These are phyloP conservation scores for Lymantria monacha DNA, from an alignment of 2,888 invertebrate species.

Conservation along the genomic window DNA sequence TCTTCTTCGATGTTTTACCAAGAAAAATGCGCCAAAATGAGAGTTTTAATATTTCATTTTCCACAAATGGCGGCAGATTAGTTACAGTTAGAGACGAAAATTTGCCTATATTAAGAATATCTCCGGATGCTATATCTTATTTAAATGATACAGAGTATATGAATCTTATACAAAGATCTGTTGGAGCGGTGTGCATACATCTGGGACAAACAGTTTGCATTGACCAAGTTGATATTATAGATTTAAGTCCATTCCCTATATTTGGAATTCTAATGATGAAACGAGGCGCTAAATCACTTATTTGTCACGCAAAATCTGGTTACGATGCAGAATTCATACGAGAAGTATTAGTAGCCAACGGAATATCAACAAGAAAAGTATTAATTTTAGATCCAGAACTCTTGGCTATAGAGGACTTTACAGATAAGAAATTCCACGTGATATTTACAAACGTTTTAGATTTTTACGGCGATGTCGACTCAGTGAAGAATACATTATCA, in stretches of 20 bases:
- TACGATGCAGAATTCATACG: slow-evolving; percentile 17
- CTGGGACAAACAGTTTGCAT: slow-evolving; percentile 15
- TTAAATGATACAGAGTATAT: slow-evolving; percentile 26
- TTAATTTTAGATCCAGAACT: slow-evolving; percentile 13
- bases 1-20: slow-evolving; percentile 22
- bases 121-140: slow-evolving; percentile 14
- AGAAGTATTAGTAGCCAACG: slow-evolving; percentile 12
- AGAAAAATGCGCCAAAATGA: slow-evolving; percentile 10
- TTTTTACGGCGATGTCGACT: slow-evolving; percentile 17
- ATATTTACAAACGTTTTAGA: slow-evolving; percentile 19
- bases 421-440: slow-evolving; percentile 17
- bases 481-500: slow-evolving; percentile 1
- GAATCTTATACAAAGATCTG: slow-evolving; percentile 12
- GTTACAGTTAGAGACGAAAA: slow-evolving; percentile 1
- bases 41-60: slow-evolving; percentile 3
- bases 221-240: slow-evolving; percentile 51
- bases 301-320: slow-evolving; percentile 32
- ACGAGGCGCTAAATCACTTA: slow-evolving; percentile 48
- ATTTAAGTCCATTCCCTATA: slow-evolving; percentile 78
- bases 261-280: slow-evolving; percentile 73
- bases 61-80: slow-evolving; percentile 13
- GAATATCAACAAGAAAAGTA: slow-evolving; percentile 15
- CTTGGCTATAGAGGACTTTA: slow-evolving; percentile 8
- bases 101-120: slow-evolving; percentile 11
- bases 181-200: slow-evolving; percentile 9